A percentile compares a stretch with the other conserved stretches of the same genome.
phyloP scores from a whole-genome alignment of 2,888 invertebrate genomes.

The Andrena bucephala region DNA sequence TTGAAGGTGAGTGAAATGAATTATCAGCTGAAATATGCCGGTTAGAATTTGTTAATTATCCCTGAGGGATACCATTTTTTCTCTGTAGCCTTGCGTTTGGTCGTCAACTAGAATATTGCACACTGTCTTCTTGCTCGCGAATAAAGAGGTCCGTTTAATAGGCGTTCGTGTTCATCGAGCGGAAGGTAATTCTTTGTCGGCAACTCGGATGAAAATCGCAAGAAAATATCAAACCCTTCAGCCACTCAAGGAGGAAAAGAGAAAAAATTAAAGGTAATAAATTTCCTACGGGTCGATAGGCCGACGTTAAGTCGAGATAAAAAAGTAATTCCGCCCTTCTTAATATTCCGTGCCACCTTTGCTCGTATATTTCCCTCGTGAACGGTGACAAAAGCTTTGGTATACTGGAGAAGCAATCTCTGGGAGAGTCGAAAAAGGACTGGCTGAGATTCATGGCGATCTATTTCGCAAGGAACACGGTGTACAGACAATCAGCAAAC shows the following conservation, averaged over 20 bases:
- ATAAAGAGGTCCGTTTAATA: conserved; percentile 11
- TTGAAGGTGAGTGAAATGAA: neutral
- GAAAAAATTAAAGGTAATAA: conserved; percentile 42
- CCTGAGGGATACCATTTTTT: neutral
- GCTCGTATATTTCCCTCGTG: conserved; percentile 28
- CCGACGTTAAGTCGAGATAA: conserved; percentile 49
- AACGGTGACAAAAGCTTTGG: conserved; percentile 33
- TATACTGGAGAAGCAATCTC: conserved; percentile 35
- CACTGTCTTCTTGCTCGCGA: neutral
- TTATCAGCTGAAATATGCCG: too few relatives aligned
- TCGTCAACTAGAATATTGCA: neutral
- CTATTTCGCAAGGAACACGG: neutral
- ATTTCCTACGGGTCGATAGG: conserved; percentile 47
- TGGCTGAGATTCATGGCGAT: neutral
- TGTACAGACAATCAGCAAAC: neutral
- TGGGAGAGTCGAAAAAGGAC: neutral
- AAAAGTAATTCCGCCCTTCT: conserved; percentile 54
- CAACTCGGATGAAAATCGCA: conserved; percentile 18
- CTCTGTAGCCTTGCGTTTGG: neutral
- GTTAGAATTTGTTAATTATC: neutral
- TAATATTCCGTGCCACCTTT: conserved; percentile 42
- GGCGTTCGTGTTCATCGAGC: conserved; percentile 20
- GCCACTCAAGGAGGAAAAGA: conserved; percentile 2
- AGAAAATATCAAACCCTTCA: conserved; percentile 38
- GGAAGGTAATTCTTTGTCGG: conserved; percentile 40